These are phyloP conservation scores for Spilosoma lubricipeda DNA, from an alignment of 2,888 invertebrate genomes.

Conservation along the genomic window DNA sequence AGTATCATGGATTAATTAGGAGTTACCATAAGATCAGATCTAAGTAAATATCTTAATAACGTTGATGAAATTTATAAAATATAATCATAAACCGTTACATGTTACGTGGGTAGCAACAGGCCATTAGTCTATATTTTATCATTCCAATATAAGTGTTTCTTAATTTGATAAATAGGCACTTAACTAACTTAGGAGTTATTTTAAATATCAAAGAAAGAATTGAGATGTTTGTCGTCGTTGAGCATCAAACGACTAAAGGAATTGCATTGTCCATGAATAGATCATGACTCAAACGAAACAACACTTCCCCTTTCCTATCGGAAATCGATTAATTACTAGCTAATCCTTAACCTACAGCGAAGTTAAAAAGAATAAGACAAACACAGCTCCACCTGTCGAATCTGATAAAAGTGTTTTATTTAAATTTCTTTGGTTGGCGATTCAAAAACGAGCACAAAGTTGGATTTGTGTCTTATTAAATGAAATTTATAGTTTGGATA, in stretches of 20 bases:
- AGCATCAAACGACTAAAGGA: constrained; percentile 34
- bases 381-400: constrained; percentile 83
- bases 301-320: constrained; percentile 74
- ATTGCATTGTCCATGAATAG: constrained; percentile 51
- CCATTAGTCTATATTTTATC: background rate
- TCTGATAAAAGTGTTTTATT: constrained; percentile 86
- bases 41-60: too few relatives aligned
- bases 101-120: background rate
- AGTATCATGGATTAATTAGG: too few relatives aligned
- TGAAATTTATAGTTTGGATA: constrained; percentile 85
- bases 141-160: constrained; percentile 9
- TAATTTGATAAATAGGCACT: constrained; percentile 21
- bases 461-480: constrained; percentile 86
- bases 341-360: constrained; percentile 85
- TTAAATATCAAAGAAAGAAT: constrained; percentile 42
- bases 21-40: too few relatives aligned
- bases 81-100: too few relatives aligned
- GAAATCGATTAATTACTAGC: constrained; percentile 80
- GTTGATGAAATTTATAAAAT: too few relatives aligned
- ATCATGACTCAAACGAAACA: constrained; percentile 63
- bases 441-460: constrained; percentile 81
- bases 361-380: constrained; percentile 75
- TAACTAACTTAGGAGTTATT: constrained; percentile 34
- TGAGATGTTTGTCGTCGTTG: constrained; percentile 34
- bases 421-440: constrained; percentile 83